Percentiles rank a stretch among this genome's conserved stretches.
These are phyloP conservation scores for Junco hyemalis DNA, from an alignment of 2,113 vertebrate genomes.

Conservation along the genomic window DNA sequence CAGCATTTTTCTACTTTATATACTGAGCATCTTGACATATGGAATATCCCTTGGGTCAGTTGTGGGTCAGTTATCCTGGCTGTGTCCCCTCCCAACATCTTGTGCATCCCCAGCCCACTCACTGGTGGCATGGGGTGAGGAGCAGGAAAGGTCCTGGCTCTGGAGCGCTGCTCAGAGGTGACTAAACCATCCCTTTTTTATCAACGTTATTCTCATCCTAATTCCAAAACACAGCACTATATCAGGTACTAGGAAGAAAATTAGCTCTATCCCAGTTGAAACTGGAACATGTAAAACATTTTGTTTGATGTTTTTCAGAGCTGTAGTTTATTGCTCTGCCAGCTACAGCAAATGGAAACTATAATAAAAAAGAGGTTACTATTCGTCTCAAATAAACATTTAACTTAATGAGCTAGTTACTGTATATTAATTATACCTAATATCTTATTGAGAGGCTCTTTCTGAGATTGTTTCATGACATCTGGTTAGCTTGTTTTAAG, in stretches of 20 bases:
- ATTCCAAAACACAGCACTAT: not conserved
- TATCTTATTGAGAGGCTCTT: constrained; percentile 59
- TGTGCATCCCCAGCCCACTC: not conserved
- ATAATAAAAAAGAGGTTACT: constrained; percentile 12
- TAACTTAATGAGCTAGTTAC: constrained; percentile 59
- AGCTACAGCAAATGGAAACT: constrained; percentile 1
- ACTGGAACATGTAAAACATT: not conserved
- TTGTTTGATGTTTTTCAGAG: constrained; percentile 21
- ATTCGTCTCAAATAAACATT: constrained; percentile 64
- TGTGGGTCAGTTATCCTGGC: not conserved
- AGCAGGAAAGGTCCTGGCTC: not conserved
- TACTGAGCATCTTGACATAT: not conserved
- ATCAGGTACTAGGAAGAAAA: not conserved
- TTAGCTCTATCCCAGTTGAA: not conserved
- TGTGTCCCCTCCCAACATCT: not conserved
- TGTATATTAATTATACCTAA: constrained; percentile 70
- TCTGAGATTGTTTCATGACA: constrained; percentile 38
- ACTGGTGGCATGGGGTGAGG: not conserved
- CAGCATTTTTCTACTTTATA: not conserved
- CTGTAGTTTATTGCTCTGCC: constrained; percentile 11
- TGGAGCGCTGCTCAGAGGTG: not conserved
- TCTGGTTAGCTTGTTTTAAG: constrained; percentile 71
- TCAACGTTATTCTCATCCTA: not conserved
- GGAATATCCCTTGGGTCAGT: not conserved
- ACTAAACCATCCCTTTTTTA: not conserved